Percentiles rank a stretch among this genome's conserved stretches.
Conservation (phyloP, 2,888 invertebrate genomes). For the Plagodis pulveraria region DNA sequence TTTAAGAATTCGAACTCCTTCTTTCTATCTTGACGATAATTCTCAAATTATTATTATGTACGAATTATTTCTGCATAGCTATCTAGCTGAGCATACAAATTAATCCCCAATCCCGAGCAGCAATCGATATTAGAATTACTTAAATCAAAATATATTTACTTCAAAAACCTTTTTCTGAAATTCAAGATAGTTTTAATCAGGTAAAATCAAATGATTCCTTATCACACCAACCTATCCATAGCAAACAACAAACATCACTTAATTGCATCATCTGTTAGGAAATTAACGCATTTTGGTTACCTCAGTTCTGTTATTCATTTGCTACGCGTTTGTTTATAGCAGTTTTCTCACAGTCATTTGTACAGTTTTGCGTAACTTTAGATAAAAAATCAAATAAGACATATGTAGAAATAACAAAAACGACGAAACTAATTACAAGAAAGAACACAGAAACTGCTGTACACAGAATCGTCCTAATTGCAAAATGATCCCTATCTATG, state of each 20-base stretch:
- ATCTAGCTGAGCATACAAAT: too few species aligned
- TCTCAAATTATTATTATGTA: too few species aligned
- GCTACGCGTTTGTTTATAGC: conserved; percentile 20
- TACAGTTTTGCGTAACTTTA: conserved; percentile 8
- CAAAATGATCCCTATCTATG: not conserved
- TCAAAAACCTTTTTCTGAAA: too few species aligned
- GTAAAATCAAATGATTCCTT: too few species aligned
- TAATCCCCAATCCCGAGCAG: too few species aligned
- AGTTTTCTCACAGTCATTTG: conserved; percentile 23
- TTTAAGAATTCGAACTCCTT: too few species aligned
- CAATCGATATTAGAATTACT: too few species aligned
- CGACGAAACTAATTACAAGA: not conserved
- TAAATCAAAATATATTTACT: too few species aligned
- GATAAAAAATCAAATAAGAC: conserved; percentile 1
- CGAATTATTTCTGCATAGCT: too few species aligned
- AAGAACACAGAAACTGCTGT: not conserved
- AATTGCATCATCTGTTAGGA: conserved; percentile 29
- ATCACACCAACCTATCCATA: too few species aligned
- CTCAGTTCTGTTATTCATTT: conserved; percentile 28
- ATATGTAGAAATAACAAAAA: not conserved
- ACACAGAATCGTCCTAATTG: not conserved
- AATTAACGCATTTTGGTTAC: conserved; percentile 26
- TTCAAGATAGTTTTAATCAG: too few species aligned
- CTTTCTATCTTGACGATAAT: too few species aligned
- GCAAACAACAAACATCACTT: not conserved